phyloP scores from a whole-genome alignment of 2,797 vertebrate genomes.

The Tangara arthus region DNA sequence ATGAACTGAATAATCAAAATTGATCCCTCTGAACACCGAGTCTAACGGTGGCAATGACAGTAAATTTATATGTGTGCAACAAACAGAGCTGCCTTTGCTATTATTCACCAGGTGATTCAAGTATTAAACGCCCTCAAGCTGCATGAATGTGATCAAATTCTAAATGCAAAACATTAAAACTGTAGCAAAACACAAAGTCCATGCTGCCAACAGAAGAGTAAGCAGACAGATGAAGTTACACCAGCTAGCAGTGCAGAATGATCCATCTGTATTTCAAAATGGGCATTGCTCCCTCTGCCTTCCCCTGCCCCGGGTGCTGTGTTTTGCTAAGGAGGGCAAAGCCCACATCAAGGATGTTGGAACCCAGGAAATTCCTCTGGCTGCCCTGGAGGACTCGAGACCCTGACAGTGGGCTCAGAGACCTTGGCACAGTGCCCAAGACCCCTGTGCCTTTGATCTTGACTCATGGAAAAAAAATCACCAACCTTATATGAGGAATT shows the following conservation, averaged over 20 bases:
- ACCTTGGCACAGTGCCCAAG: neutral
- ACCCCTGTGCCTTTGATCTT: neutral
- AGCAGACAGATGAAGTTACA: neutral
- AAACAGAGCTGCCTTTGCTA: neutral
- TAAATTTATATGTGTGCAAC: neutral
- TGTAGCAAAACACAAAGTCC: neutral
- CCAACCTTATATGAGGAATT: neutral
- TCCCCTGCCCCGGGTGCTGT: neutral
- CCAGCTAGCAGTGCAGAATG: neutral
- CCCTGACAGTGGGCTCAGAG: neutral
- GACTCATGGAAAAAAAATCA: neutral
- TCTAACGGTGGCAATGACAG: rapidly evolving
- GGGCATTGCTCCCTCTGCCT: neutral
- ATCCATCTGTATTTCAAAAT: neutral
- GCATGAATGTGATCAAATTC: neutral
- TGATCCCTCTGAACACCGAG: neutral
- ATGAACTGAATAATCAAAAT: neutral
- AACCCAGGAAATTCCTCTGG: neutral
- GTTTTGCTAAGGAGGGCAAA: neutral
- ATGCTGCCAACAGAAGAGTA: neutral
- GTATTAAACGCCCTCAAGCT: neutral
- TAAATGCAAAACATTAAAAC: neutral
- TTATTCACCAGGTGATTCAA: neutral
- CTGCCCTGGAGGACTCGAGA: neutral
- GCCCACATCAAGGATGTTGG: rapidly evolving